Conservation (phyloP, 2,113 vertebrate genomes). For the Urocynchramus pylzowi region DNA sequence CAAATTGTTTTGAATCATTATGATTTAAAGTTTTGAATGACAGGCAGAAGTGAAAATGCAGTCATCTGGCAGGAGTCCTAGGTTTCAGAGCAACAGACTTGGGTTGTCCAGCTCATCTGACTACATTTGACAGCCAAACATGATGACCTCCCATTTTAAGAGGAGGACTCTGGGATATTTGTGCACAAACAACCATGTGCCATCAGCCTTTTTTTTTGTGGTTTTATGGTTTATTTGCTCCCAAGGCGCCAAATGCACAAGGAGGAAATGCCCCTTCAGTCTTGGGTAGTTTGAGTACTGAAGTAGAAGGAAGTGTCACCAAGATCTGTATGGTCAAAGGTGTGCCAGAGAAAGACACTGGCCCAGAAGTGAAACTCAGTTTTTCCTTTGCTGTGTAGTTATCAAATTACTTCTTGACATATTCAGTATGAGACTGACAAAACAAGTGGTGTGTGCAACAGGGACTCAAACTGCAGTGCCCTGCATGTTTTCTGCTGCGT, state of each 20-base stretch:
- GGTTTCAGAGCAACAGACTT: not conserved
- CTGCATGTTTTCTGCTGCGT: not conserved
- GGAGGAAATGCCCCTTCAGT: not conserved
- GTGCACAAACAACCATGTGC: not conserved
- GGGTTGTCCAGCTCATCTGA: not conserved
- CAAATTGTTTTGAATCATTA: not conserved
- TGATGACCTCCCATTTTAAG: not conserved
- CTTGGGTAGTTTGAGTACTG: not conserved
- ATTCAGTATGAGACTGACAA: not conserved
- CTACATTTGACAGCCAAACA: not conserved
- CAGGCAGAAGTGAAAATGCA: constrained; percentile 26
- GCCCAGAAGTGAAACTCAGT: not conserved
- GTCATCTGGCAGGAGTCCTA: not conserved
- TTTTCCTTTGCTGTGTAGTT: not conserved
- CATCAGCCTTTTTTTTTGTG: not conserved
- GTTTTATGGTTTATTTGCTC: not conserved
- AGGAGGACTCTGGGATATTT: not conserved
- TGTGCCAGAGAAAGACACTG: not conserved
- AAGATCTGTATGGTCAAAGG: not conserved
- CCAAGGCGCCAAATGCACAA: not conserved
- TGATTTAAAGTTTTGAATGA: not conserved
- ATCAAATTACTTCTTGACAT: not conserved
- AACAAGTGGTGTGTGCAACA: rapidly evolving
- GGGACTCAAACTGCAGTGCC: not conserved
- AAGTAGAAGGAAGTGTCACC: not conserved